Base-by-base conservation (phyloP, 2,797 vertebrate species). In the Lagodon rhomboides region DNA sequence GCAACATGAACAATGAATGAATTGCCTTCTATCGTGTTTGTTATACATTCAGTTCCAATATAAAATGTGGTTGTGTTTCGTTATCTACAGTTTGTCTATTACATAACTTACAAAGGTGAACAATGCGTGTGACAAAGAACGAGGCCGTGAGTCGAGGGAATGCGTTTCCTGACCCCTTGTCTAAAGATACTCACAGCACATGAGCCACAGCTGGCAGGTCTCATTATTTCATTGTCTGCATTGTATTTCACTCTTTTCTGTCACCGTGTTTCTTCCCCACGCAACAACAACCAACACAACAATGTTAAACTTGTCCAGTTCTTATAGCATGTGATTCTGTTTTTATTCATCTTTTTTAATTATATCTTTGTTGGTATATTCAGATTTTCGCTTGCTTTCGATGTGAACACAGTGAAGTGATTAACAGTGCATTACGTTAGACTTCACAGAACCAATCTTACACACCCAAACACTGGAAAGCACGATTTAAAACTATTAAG, bases 381-480 rank as follows among this genome's bases (percentile, higher is more conserved):
- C 10, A 23, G 1, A 50, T 61, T 68, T 49, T 38, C 56, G 17
- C 43, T 72, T 10, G 22, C 30, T 71, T 85, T 12, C 38, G 10
- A 64, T 50, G 22, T 68, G 15, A 55, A 68, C 49, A 68, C 18
- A 78, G 56, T 47, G 17, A 77, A 53, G 15, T 22, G 30, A 30
- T 3, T 41, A 22, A 59, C 18, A 41, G 25, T 55, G 43, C 75
- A 54, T 51, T 15, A 60, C 72, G 70, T 63, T 41, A 59, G 27
- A 59, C 58, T 62, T 70, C 60, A 67, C 46, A 58, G 18, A 34
- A 72, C 27, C 47, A 71, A 80, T 17, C 8, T 63, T 73, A 70
- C 23, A 85, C 68, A 80, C 81, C 10, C 44, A 80, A 73, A 86
- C 51, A 76, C 20, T 46, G 30, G 74, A 73, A 68, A 80, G 5